Conservation (phyloP, 35 echinoderm and acorn worm genomes). For the Chiridota heheva region DNA sequence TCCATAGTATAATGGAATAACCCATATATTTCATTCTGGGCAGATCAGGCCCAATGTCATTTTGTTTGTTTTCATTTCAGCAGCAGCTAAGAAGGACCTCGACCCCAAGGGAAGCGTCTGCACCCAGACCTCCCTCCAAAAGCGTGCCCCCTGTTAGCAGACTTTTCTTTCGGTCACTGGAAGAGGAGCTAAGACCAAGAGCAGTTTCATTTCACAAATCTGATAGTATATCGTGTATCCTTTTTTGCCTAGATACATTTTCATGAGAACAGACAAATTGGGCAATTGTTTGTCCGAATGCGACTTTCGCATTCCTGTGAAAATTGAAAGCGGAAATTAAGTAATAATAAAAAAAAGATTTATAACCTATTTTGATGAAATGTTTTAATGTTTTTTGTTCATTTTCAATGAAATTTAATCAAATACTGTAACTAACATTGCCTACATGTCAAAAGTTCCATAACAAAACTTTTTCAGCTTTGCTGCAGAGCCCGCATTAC, state of each 20-base stretch:
- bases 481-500: slow-evolving; percentile 85
- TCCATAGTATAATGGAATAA: background rate
- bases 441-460: background rate
- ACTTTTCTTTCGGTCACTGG: slow-evolving; percentile 62
- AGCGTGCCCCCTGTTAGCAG: slow-evolving; percentile 85
- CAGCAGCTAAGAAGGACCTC: slow-evolving; percentile 61
- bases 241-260: background rate
- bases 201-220: slow-evolving; percentile 73
- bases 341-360: no score
- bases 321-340: background rate
- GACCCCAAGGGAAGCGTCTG: slow-evolving; percentile 23
- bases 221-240: slow-evolving; percentile 63
- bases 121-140: slow-evolving; percentile 77
- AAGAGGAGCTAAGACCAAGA: slow-evolving; percentile 57
- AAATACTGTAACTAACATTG: background rate
- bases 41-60: background rate
- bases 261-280: background rate
- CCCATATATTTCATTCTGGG: background rate
- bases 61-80: background rate
- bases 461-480: slow-evolving; percentile 13
- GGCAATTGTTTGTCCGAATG: background rate
- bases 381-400: background rate
- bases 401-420: background rate
- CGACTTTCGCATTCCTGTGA: no score
- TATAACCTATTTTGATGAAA: no score